Evolutionary conservation across 2,888 invertebrate genomes (phyloP).

Genomic region (Clepsis dumicolana): DNA sequence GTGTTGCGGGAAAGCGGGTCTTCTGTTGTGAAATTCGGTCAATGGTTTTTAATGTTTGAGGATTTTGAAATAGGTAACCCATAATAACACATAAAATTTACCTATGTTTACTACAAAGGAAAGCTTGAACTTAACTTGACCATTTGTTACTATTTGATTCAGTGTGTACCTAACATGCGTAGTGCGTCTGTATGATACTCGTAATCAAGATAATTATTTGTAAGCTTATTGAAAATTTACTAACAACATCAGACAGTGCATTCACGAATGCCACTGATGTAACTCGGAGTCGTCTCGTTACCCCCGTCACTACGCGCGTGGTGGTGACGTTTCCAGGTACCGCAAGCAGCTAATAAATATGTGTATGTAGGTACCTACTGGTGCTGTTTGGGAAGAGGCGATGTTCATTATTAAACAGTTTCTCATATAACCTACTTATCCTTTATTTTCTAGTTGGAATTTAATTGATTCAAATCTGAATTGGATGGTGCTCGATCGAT

Average conservation of each 20-base stretch:
- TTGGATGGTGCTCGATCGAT: neutral
- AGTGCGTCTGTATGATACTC: neutral
- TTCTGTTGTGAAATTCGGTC: no score
- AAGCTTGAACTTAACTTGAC: neutral
- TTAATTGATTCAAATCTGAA: neutral
- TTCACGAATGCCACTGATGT: neutral
- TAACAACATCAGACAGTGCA: neutral
- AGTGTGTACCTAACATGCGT: no score
- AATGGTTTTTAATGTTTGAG: no score
- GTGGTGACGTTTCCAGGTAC: conserved; percentile 12
- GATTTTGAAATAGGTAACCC: no score
- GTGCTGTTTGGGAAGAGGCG: conserved; percentile 1
- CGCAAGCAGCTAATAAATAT: conserved; percentile 10
- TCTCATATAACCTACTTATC: neutral
- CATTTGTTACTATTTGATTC: neutral
- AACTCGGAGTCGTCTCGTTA: neutral
- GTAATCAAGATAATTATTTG: neutral
- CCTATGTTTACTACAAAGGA: neutral
- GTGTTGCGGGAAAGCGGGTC: no score
- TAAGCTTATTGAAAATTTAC: neutral
- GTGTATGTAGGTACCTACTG: no score
- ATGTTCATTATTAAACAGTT: conserved; percentile 5
- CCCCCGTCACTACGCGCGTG: conserved; percentile 1
- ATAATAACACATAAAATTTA: no score
- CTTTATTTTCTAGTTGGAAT: neutral